phyloP scores from a whole-genome alignment of 2,113 vertebrate species.

The Dipodomys spectabilis region DNA sequence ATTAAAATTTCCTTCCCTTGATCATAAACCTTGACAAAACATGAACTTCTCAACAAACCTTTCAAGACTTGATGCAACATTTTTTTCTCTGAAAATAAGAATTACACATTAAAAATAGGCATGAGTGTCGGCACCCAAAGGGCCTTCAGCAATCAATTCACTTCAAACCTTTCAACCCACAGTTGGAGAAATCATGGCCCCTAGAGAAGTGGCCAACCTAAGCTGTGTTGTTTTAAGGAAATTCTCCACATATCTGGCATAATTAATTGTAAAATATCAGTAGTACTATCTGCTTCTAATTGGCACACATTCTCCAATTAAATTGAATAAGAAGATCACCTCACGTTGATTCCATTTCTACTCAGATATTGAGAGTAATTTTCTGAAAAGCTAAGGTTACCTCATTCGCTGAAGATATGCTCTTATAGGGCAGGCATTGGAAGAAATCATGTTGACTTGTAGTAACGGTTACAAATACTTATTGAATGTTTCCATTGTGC shows the following conservation, averaged over 20 bases:
- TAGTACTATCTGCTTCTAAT: constrained; percentile 41
- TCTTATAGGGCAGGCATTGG: neutral
- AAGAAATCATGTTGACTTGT: constrained; percentile 38
- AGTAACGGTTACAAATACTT: constrained; percentile 11
- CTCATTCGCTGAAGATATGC: neutral
- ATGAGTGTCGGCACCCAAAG: neutral
- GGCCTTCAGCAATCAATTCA: constrained; percentile 20
- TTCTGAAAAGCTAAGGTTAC: constrained; percentile 48
- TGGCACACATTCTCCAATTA: constrained; percentile 37
- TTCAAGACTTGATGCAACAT: constrained; percentile 24
- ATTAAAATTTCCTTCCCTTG: constrained; percentile 1
- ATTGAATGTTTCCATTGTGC: neutral
- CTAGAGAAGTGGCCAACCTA: neutral
- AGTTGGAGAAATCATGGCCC: constrained; percentile 2
- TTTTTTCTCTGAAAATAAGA: constrained; percentile 42
- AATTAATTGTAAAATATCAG: constrained; percentile 50
- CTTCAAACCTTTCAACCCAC: neutral
- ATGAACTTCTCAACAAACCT: neutral
- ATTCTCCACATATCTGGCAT: constrained; percentile 45
- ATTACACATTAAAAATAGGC: constrained; percentile 18
- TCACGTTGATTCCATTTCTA: neutral
- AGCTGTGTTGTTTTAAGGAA: constrained; percentile 45
- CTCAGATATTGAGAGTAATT: constrained; percentile 26
- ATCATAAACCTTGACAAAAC: neutral
- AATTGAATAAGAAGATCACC: constrained; percentile 23